Conservation (phyloP, 2,113 vertebrate genomes). For the Gopherus flavomarginatus region DNA sequence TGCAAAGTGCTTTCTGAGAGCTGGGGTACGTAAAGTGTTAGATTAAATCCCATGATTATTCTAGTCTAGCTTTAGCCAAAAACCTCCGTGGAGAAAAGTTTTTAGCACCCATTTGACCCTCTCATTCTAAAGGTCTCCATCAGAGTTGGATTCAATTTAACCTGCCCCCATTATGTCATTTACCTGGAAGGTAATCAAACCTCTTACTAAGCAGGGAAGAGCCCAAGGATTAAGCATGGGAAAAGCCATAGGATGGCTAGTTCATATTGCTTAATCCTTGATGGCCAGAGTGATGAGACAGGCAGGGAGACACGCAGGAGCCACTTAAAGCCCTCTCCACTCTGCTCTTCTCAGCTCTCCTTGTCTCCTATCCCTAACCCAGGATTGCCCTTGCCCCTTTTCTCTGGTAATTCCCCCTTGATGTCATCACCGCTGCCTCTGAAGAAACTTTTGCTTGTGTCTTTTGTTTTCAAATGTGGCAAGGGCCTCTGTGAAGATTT, state of each 20-base stretch:
- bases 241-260: background rate
- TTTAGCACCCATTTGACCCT: accelerated
- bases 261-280: background rate
- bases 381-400: background rate
- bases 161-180: background rate
- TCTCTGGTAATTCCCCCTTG: background rate
- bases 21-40: background rate
- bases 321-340: background rate
- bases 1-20: background rate
- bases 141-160: accelerated
- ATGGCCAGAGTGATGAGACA: background rate
- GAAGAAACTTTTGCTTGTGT: background rate
- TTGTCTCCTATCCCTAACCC: too few species aligned
- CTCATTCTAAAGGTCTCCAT: background rate
- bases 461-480: background rate
- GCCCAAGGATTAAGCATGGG: too few species aligned
- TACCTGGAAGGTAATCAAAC: accelerated
- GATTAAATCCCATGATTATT: background rate
- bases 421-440: background rate
- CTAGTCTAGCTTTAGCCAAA: background rate
- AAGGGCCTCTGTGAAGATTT: background rate
- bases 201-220: accelerated
- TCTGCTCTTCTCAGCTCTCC: background rate
- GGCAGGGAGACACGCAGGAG: background rate
- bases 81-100: accelerated